Base-by-base conservation (phyloP, 2,888 invertebrate genomes). In the Teleiodes luculella region DNA sequence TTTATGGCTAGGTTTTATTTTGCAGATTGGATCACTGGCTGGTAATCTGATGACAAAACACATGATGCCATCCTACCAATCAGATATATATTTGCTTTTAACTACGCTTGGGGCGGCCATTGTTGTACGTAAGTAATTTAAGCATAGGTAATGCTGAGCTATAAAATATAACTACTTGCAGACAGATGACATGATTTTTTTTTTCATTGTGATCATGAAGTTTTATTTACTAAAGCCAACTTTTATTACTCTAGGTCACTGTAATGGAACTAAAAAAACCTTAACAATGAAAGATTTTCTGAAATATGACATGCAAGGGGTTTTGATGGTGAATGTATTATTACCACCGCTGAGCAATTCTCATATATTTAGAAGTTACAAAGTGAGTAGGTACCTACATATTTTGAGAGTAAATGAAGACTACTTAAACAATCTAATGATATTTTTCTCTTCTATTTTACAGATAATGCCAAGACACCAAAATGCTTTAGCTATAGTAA, bases 401-500 rank as follows among this genome's bases (percentile, higher is more conserved):
- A 33, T 33, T 33, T 8, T 33, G n/a, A 20, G 5, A n/a, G n/a
- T n/a, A n/a, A n/a, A n/a, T n/a, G n/a, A n/a, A n/a, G n/a, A n/a
- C n/a, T n/a, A n/a, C n/a, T n/a, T n/a, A n/a, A n/a, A n/a, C n/a
- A n/a, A n/a, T n/a, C n/a, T n/a, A n/a, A n/a, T n/a, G n/a, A n/a
- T n/a, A n/a, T n/a, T 49, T 13, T n/a, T n/a, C 35, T 35, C 18
- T 43, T 33, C 4, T 28, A 20, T 28, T n/a, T 43, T 43, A 24
- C 75, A 94, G 95, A 92, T 95, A 41, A 93, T 94, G 91, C 93
- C 94, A 0, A 86, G 95, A 61, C 92, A 93, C 35, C 94, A 94
- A 80, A 95, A 95, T 69, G 92, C 95, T 0, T 91, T 95, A 66
- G 95, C 95, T 0, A 93, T 94, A 55, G 93, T 96, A 0, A 95